Base-by-base conservation (phyloP, 2,113 vertebrate species). In the Dicerorhinus sumatrensis region DNA sequence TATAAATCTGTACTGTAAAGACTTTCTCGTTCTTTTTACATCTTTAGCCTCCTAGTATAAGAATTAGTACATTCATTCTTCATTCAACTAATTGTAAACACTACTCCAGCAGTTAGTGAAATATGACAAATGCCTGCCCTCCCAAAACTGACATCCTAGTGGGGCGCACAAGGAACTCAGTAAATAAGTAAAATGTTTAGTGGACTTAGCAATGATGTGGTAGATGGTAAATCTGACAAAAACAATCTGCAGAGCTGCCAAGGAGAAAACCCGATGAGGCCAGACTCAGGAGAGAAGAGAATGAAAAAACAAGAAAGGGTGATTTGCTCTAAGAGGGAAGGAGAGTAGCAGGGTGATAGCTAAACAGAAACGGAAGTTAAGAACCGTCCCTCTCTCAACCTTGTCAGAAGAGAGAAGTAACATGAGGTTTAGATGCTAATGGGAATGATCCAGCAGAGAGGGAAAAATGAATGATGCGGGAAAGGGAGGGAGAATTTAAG, bases 371-470 rank as follows among this genome's bases (percentile, higher is more conserved):
- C 0, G 33, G 6, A 25, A 88, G 54, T 8, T 88, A 54, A 92
- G 65, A 14, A 12, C 33, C 23, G 46, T 25, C 8, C 42, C 25
- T 21, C 62, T 8, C 21, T 25, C 2, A 6, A 36, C 17, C 48
- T 89, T 65, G 58, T 56, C 79, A 70, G 58, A 67, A 39, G 20
- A 9, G 54, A 92, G 31, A 89, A 81, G 48, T 70, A 73, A 48
- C 4, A 16, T 14, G 5, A 39, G 46, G 54, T 39, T 56, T 82
- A 48, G 14, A 58, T 20, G n/a, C 17, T 36, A 29, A 86, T 0
- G 81, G 60, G 62, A 87, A 83, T 51, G 33, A 67, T 42, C 91
- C 25, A 56, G 72, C 63, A 79, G 23, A 31, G 31, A 88, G 17
- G 42, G 21, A 48, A 86, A 25, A 75, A 76, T 20, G 54, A 36